Evolutionary conservation across 2,113 vertebrate species (phyloP), one percentile per base, ranked within the genome.

Genomic region (Cyphomyrus discorhynchus): DNA sequence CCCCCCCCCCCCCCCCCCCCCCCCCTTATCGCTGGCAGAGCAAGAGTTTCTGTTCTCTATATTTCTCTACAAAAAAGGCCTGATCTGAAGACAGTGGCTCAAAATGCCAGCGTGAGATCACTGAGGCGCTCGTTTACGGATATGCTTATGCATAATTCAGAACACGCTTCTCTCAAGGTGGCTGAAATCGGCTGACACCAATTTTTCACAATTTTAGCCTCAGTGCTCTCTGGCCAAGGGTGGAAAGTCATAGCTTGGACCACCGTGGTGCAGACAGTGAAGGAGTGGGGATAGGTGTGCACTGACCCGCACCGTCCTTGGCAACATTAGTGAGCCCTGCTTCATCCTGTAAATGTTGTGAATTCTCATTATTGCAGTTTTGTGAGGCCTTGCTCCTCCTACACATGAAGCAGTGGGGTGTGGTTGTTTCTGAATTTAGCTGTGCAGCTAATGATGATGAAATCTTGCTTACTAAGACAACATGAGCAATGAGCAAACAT

Each of bases 91-190:
- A 70, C 45, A 7, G 58, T 50, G 21, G 13, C n/a, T 45, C 11
- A 19, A 74, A 70, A 88, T 74, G 56, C 53, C 53, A 66, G 53
- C 31, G 42, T 45, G 56, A 88, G 52, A 87, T 35, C 87, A 58
- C 3, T 3, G 21, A 88, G 87, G 47, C 2, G 6, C 45, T 49
- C 5, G 24, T 47, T n/a, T 47, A 21, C 24, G n/a, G 2, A 88
- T 24, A 88, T 24, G 13, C 62, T 84, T 27, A 88, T 88, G 87
- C 87, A 88, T 88, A 88, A 88, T 88, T 88, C 87, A 88, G 42
- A 66, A 53, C 46, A 50, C 5, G 46, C 47, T 53, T n/a, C 50
- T 52, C 27, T 35, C 35, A 87, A 56, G 21, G 42, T 66, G 39
- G 58, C 58, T 70, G n/a, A 74, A 88, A 50, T 46, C 42, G 56